Percentiles rank a stretch among this genome's conserved stretches.
phyloP scores from a whole-genome alignment of 2,797 vertebrate species.

The Gymnoscopelus microlampas region DNA sequence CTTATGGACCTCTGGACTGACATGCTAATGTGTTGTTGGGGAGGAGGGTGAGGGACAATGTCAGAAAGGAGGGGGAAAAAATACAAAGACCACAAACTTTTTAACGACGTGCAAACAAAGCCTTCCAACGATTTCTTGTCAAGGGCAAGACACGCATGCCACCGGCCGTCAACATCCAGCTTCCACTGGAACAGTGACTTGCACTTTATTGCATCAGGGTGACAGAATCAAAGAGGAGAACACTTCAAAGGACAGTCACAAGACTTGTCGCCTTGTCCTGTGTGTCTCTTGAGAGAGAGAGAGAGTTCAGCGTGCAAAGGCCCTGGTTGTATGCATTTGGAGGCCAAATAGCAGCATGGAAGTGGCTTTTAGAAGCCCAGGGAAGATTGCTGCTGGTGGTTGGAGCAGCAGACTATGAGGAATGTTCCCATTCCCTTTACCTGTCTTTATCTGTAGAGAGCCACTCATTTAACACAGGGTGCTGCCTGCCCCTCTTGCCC shows the following conservation, averaged over 20 bases:
- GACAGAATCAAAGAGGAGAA: conserved; percentile 24
- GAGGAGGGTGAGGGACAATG: neutral
- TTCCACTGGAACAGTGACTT: conserved; percentile 40
- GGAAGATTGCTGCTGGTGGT: conserved; percentile 23
- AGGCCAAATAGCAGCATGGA: conserved; percentile 17
- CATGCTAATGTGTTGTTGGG: neutral
- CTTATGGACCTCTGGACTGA: neutral
- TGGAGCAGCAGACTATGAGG: conserved; percentile 10
- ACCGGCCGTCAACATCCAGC: conserved; percentile 21
- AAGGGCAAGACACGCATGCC: conserved; percentile 20
- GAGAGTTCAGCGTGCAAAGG: conserved; percentile 27
- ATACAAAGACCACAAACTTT: neutral
- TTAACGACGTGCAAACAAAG: neutral
- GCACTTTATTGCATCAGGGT: conserved; percentile 64
- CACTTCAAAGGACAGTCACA: conserved; percentile 48
- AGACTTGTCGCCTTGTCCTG: conserved; percentile 11
- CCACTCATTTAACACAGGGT: conserved; percentile 17
- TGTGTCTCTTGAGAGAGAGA: neutral
- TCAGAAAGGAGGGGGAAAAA: neutral
- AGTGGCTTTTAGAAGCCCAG: conserved; percentile 10
- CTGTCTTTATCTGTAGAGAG: conserved; percentile 28
- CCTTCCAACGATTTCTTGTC: conserved; percentile 6
- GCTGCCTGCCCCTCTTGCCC: conserved; percentile 37
- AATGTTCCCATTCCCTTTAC: conserved; percentile 33
- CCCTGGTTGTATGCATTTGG: conserved; percentile 37